phyloP scores from a whole-genome alignment of 2,113 vertebrate species.

The Prunella himalayana region DNA sequence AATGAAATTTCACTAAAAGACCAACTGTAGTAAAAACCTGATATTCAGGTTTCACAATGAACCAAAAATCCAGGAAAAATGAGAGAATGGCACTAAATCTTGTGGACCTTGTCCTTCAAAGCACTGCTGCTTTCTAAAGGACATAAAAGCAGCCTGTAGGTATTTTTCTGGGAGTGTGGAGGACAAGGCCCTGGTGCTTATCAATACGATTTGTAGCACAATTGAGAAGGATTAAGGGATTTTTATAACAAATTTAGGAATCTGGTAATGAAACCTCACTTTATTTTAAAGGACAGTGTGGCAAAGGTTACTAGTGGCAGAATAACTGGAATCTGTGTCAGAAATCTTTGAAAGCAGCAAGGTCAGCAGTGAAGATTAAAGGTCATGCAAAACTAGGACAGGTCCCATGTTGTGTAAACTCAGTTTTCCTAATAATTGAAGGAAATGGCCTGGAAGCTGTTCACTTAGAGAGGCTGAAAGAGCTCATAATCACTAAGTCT shows the following conservation, averaged over 20 bases:
- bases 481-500: slow-evolving; percentile 13
- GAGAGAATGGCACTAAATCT: neutral
- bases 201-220: neutral
- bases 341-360: neutral
- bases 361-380: neutral
- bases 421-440: neutral
- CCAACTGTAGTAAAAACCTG: neutral
- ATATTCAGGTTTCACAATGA: neutral
- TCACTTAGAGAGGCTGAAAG: slow-evolving; percentile 1
- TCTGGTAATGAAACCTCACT: neutral
- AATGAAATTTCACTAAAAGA: neutral
- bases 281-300: neutral
- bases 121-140: neutral
- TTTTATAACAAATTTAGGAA: neutral
- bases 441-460: slow-evolving; percentile 1
- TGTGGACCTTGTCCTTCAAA: neutral
- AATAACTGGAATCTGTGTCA: neutral
- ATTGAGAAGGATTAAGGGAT: neutral
- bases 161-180: neutral
- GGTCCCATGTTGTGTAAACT: neutral
- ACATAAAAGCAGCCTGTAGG: neutral
- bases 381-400: neutral
- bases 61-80: neutral
- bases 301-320: neutral
- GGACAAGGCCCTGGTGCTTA: neutral